These are phyloP conservation scores for Onychomys leucogaster DNA, from an alignment of 2,797 vertebrate genomes.

Conservation along the genomic window DNA sequence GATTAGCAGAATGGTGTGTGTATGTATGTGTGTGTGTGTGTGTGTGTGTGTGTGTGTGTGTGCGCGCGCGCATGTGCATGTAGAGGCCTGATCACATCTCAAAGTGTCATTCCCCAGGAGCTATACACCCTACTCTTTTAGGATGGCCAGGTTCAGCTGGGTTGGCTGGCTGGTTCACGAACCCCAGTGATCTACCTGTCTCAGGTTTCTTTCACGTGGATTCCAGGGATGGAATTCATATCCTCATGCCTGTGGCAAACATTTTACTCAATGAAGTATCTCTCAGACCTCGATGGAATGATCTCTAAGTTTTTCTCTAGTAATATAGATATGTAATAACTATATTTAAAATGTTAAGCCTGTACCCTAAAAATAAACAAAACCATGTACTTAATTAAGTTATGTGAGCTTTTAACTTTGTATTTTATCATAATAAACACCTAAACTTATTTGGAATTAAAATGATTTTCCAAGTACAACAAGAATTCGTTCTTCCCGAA, in stretches of 20 bases:
- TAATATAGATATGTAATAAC: not conserved
- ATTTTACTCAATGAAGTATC: not conserved
- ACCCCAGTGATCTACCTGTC: not conserved
- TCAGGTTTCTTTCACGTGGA: not conserved
- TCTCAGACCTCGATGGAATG: not conserved
- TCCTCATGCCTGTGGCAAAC: not conserved
- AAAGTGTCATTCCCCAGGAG: not conserved
- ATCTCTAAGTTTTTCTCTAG: slow-evolving; percentile 13
- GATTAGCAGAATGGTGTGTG: not conserved
- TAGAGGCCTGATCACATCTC: not conserved
- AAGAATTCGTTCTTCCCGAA: slow-evolving; percentile 11
- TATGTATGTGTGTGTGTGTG: not conserved
- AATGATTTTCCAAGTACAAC: slow-evolving; percentile 60
- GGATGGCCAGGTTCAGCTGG: not conserved
- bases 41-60: not conserved
- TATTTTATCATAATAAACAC: slow-evolving; percentile 46
- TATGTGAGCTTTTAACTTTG: slow-evolving; percentile 14
- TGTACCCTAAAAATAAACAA: slow-evolving; percentile 43
- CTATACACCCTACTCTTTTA: not conserved
- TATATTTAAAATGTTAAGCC: slow-evolving; percentile 19
- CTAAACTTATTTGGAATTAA: slow-evolving; percentile 44
- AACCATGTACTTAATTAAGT: slow-evolving; percentile 5
- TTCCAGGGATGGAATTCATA: not conserved
- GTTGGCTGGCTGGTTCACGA: not conserved
- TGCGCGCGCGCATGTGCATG: fast-evolving